phyloP scores from a whole-genome alignment of 2,888 invertebrate species.

The Xanthia togata region DNA sequence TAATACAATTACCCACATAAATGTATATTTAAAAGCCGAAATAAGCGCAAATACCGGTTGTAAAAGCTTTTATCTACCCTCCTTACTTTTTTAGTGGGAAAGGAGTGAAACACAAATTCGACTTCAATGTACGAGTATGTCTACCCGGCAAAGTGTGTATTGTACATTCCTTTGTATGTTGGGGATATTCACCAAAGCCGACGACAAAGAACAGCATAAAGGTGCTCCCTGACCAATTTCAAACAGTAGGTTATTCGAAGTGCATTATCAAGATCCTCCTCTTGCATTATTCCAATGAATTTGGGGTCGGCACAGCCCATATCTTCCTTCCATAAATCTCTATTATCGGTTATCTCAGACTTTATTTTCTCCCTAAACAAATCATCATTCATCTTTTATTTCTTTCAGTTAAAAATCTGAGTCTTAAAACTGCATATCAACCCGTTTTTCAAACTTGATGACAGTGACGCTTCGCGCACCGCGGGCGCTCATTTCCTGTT shows the following conservation, averaged over 20 bases:
- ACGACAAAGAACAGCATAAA: not conserved
- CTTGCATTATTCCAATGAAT: not conserved
- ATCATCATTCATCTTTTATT: not conserved
- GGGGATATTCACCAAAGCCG: not conserved
- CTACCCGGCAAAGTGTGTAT: not conserved
- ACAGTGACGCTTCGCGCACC: conserved; percentile 56
- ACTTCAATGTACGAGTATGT: not conserved
- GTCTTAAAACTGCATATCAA: conserved; percentile 23
- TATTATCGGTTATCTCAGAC: not conserved
- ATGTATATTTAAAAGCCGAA: not conserved
- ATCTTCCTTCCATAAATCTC: not conserved
- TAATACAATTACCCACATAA: not conserved
- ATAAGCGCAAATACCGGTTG: not conserved
- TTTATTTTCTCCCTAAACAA: not conserved
- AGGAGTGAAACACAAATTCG: too few species aligned
- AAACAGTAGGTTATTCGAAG: not conserved
- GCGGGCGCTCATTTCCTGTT: conserved; percentile 50
- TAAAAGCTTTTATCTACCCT: not conserved
- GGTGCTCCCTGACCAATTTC: not conserved
- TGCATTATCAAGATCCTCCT: too few species aligned
- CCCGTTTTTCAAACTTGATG: conserved; percentile 25
- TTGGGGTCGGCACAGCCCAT: not conserved
- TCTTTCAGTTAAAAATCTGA: conserved; percentile 14
- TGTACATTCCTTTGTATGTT: not conserved
- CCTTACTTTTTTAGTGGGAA: not conserved